These are phyloP conservation scores for Lepidurus couesii DNA, from an alignment of 1,140 invertebrate species.

Conservation along the genomic window DNA sequence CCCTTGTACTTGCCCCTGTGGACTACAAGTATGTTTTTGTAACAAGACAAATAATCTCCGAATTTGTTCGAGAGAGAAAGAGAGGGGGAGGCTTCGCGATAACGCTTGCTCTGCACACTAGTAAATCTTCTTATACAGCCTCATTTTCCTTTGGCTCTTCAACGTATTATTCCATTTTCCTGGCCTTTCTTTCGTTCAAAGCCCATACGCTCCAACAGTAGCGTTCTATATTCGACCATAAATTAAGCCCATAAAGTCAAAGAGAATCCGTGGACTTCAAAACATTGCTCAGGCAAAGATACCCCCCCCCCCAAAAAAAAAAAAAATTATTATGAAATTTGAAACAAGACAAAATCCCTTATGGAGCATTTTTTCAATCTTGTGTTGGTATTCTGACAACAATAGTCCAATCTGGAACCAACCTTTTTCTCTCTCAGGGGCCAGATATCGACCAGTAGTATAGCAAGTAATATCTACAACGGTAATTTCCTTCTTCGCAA, in stretches of 20 bases:
- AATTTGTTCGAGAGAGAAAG: not conserved
- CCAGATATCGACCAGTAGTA: not conserved
- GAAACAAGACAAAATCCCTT: not conserved
- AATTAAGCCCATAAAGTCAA: too few relatives aligned
- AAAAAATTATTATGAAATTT: not conserved
- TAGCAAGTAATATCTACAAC: too few relatives aligned
- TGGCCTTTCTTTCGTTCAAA: not conserved
- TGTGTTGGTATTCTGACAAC: constrained; percentile 11
- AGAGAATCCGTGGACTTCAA: too few relatives aligned
- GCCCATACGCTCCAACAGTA: too few relatives aligned
- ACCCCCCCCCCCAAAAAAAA: not conserved
- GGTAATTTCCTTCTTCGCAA: too few relatives aligned
- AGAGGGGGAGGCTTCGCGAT: not conserved
- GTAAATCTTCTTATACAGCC: constrained; percentile 11
- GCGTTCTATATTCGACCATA: too few relatives aligned
- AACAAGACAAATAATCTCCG: not conserved
- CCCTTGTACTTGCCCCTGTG: not conserved
- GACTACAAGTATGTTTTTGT: not conserved
- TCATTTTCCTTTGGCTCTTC: not conserved
- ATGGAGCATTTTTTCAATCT: not conserved
- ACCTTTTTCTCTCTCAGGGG: not conserved
- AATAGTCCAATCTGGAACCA: not conserved
- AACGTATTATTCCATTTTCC: constrained; percentile 10
- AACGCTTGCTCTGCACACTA: not conserved
- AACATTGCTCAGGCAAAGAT: not conserved